Conservation (phyloP, 2,797 vertebrate genomes). For the Octomys mimax region DNA sequence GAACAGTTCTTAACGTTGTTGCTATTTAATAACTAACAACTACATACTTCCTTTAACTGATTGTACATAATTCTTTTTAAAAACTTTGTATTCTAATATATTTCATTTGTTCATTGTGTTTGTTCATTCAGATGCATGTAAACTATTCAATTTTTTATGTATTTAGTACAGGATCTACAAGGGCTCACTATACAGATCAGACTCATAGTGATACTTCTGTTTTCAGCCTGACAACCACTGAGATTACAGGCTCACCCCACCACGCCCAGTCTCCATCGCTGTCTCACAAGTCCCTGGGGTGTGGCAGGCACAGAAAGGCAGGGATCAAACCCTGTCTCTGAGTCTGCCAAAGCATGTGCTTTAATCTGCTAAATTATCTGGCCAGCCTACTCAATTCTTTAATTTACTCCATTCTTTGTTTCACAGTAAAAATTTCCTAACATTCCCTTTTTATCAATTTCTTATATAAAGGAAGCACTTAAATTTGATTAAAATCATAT, state of each 20-base stretch:
- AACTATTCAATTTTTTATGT: not conserved
- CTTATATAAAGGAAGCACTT: not conserved
- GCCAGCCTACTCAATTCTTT: not conserved
- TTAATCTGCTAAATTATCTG: too few relatives aligned
- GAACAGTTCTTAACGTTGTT: not conserved
- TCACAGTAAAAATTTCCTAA: not conserved
- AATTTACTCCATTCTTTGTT: not conserved
- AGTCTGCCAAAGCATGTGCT: too few relatives aligned
- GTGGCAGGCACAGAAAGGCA: too few relatives aligned
- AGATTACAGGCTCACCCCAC: too few relatives aligned
- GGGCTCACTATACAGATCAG: too few relatives aligned
- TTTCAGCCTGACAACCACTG: too few relatives aligned
- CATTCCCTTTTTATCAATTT: not conserved
- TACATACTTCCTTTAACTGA: not conserved
- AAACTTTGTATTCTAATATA: not conserved
- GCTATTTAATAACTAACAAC: not conserved
- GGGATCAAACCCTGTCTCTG: too few relatives aligned
- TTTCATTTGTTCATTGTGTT: not conserved
- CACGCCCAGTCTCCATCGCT: too few relatives aligned
- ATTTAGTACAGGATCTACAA: too few relatives aligned
- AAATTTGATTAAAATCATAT: conserved; percentile 8
- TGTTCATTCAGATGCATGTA: not conserved
- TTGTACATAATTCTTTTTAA: not conserved
- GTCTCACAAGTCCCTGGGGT: too few relatives aligned
- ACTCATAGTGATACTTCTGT: too few relatives aligned